Conservation (phyloP, 2,888 invertebrate species). For the Melangyna quadrimaculata region DNA sequence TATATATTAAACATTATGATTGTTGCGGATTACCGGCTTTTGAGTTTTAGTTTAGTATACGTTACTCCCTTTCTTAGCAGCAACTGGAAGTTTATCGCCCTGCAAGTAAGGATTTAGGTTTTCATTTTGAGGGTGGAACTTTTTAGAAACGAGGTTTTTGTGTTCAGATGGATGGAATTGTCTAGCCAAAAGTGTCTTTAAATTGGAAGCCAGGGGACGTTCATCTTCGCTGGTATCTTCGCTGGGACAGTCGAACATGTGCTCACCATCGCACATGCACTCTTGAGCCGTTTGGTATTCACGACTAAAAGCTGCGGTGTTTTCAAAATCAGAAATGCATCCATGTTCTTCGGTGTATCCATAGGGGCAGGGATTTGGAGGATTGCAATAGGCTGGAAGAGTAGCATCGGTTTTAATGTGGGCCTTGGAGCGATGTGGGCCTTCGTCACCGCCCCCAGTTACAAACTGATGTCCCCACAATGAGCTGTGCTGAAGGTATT, state of each 20-base stretch:
- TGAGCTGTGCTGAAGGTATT: slow-evolving; percentile 91
- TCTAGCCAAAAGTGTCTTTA: slow-evolving; percentile 83
- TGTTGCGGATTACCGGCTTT: slow-evolving; percentile 28
- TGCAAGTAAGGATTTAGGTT: slow-evolving; percentile 90
- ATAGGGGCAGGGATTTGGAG: slow-evolving; percentile 98
- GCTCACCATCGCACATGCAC: slow-evolving; percentile 99
- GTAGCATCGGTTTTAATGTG: slow-evolving; percentile 95
- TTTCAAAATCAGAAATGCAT: slow-evolving; percentile 95
- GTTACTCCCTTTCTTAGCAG: slow-evolving; percentile 95
- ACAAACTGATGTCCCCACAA: slow-evolving; percentile 89
- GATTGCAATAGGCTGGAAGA: slow-evolving; percentile 98
- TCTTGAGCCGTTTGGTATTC: slow-evolving; percentile 95
- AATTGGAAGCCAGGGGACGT: slow-evolving; percentile 73
- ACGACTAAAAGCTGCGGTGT: slow-evolving; percentile 96
- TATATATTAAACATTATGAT: slow-evolving; percentile 7
- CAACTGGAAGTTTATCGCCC: slow-evolving; percentile 93
- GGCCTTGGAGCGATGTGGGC: slow-evolving; percentile 78
- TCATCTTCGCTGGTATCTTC: slow-evolving; percentile 76
- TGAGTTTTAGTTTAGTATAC: too few species aligned
- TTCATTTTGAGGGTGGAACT: slow-evolving; percentile 84
- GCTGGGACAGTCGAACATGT: slow-evolving; percentile 95
- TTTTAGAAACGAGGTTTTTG: slow-evolving; percentile 86
- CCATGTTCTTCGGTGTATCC: slow-evolving; percentile 94
- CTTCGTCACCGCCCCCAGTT: slow-evolving; percentile 89
- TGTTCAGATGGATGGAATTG: slow-evolving; percentile 79